Conservation (phyloP, 1,140 invertebrate genomes). For the Whitmania pigra region DNA sequence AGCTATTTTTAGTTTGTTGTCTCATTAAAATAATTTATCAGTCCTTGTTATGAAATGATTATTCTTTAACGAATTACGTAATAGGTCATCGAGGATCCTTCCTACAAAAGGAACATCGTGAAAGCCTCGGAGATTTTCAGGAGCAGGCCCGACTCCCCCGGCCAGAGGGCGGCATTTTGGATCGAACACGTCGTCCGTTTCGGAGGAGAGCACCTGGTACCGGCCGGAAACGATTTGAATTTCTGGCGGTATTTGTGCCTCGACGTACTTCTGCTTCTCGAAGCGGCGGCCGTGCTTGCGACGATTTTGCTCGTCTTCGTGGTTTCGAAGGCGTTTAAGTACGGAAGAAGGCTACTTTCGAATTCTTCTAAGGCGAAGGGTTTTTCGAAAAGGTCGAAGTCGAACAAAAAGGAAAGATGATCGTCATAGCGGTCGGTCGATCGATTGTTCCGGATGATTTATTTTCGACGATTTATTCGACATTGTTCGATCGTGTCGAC, state of each 20-base stretch:
- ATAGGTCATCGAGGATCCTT: conserved; percentile 14
- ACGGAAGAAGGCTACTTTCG: background rate
- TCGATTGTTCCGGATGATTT: too few species aligned
- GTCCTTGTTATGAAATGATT: too few species aligned
- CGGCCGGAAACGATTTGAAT: conserved; percentile 3
- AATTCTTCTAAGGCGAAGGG: background rate
- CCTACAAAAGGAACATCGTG: background rate
- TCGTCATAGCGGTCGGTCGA: background rate
- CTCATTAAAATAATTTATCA: too few species aligned
- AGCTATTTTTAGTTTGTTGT: too few species aligned
- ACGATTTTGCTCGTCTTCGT: background rate
- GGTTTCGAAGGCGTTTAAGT: background rate
- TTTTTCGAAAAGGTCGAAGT: background rate
- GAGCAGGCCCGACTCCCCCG: background rate
- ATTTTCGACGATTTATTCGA: too few species aligned
- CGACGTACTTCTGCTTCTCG: background rate
- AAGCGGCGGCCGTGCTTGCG: background rate
- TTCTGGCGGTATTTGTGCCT: conserved; percentile 12
- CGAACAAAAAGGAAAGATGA: background rate
- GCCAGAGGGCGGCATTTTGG: conserved; percentile 7
- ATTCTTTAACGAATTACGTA: background rate
- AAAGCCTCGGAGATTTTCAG: conserved; percentile 16
- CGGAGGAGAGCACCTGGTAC: conserved; percentile 12
- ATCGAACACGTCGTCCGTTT: conserved; percentile 16
- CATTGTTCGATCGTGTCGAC: too few species aligned